Conservation (phyloP, 2,888 invertebrate species). For the Drosophila fungiperda region DNA sequence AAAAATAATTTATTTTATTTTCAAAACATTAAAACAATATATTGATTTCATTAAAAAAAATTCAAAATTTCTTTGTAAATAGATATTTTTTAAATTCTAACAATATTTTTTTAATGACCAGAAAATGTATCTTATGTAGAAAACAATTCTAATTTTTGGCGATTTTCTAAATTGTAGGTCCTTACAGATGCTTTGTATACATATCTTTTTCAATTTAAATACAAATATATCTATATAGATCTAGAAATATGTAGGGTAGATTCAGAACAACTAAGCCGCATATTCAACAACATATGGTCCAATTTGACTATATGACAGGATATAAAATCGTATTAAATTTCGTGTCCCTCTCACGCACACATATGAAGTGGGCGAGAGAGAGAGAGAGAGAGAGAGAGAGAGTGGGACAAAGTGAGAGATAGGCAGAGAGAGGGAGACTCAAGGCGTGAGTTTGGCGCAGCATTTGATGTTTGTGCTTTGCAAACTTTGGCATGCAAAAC, state of each 20-base stretch:
- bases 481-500: conserved; percentile 77
- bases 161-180: not conserved
- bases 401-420: conserved; percentile 12
- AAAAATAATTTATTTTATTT: not conserved
- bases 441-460: conserved; percentile 52
- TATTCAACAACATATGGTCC: not conserved
- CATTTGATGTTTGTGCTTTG: conserved; percentile 75
- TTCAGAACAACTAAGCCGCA: not conserved
- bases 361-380: conserved; percentile 1
- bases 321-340: conserved; percentile 41
- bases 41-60: no score
- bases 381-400: conserved; percentile 2
- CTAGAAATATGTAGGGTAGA: not conserved
- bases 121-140: not conserved
- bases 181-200: no score
- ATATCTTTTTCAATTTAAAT: not conserved
- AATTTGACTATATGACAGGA: conserved; percentile 17
- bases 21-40: not conserved
- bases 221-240: not conserved
- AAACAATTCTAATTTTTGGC: not conserved
- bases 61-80: not conserved
- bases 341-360: not conserved
- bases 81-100: not conserved
- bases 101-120: not conserved
- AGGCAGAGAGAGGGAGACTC: conserved; percentile 22